These are phyloP conservation scores for Cebus imitator DNA, from an alignment of 2,113 vertebrate species.

Conservation along the genomic window DNA sequence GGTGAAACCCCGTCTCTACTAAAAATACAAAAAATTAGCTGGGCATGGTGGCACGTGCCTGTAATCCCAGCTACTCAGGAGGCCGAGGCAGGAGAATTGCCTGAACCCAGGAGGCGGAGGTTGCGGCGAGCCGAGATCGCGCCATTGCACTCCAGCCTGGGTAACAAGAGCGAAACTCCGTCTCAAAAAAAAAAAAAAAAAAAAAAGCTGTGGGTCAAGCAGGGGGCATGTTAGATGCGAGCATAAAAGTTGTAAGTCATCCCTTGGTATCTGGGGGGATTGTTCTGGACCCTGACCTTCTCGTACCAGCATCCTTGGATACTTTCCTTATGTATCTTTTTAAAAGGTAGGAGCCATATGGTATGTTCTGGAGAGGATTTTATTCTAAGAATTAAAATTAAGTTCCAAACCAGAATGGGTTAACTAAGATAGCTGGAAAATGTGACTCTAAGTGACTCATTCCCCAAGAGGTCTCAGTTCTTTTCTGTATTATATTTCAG, in stretches of 20 bases:
- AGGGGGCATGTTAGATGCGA: background rate
- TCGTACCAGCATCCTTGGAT: background rate
- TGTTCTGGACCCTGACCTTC: background rate
- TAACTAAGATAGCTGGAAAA: conserved; percentile 45
- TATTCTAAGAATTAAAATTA: background rate
- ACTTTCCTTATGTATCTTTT: background rate
- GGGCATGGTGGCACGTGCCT: no score
- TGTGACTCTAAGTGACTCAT: conserved; percentile 29
- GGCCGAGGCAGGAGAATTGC: no score
- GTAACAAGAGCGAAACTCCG: no score
- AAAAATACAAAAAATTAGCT: no score
- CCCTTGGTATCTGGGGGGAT: background rate
- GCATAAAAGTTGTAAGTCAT: background rate
- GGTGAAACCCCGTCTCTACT: no score
- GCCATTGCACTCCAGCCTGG: no score
- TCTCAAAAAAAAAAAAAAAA: no score
- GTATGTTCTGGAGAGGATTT: conserved; percentile 32
- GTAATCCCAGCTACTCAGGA: no score
- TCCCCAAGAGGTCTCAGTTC: background rate
- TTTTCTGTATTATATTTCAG: background rate
- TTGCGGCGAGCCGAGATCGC: no score
- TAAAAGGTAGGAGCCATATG: background rate
- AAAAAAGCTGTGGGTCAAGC: background rate
- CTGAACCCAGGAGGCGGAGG: no score
- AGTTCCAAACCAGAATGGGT: conserved; percentile 7